Evolutionary conservation across 2,888 invertebrate genomes (phyloP).

Genomic region (Frankliniella intonsa): DNA sequence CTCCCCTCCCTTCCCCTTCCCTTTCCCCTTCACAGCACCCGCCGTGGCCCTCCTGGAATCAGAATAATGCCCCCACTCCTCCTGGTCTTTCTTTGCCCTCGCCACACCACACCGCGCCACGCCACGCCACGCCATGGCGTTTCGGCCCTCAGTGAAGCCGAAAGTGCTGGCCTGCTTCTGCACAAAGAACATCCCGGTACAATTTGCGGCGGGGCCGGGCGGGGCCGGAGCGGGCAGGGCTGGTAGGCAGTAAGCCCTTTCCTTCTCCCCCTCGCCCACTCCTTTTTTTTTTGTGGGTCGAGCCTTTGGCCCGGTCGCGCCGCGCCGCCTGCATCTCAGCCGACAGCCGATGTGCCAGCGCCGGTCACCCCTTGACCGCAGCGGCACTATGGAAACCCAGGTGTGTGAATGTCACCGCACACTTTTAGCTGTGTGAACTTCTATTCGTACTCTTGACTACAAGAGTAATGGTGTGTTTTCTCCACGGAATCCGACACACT

Average conservation of each 20-base stretch:
- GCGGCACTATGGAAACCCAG: too few species aligned
- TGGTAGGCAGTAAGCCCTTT: too few species aligned
- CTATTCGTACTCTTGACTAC: too few species aligned
- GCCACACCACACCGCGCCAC: not conserved
- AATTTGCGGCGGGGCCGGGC: not conserved
- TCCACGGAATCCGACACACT: too few species aligned
- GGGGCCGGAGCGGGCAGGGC: too few species aligned
- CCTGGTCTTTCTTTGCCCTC: not conserved
- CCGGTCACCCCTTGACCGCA: too few species aligned
- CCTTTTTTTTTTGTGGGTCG: not conserved
- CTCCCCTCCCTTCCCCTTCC: not conserved
- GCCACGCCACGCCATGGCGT: not conserved
- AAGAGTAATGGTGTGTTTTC: too few species aligned
- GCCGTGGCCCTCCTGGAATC: slow-evolving; percentile 7
- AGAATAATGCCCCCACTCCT: not conserved
- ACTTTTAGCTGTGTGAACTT: too few species aligned
- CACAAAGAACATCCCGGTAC: not conserved
- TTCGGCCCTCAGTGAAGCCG: not conserved
- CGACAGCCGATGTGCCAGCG: too few species aligned
- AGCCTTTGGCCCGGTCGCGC: too few species aligned
- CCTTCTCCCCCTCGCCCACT: not conserved
- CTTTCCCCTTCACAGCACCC: not conserved
- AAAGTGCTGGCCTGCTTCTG: not conserved
- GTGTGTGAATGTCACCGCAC: too few species aligned
- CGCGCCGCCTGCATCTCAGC: too few species aligned